Conservation (phyloP, 2,797 vertebrate genomes). For the Avahi laniger region DNA sequence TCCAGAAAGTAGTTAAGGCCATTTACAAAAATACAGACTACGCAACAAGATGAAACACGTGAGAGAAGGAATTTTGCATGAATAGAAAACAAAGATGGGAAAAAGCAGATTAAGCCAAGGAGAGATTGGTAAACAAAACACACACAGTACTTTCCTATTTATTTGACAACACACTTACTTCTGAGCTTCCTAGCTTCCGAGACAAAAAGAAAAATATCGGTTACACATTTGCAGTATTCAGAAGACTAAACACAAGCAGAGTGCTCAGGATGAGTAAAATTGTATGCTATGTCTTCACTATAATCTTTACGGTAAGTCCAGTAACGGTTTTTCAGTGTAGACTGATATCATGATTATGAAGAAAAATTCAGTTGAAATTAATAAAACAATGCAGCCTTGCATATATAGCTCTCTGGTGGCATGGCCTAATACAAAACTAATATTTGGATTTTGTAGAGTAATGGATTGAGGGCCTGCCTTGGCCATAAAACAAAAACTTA, state of each 20-base stretch:
- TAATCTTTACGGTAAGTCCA: slow-evolving; percentile 13
- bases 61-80: slow-evolving; percentile 23
- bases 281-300: not conserved
- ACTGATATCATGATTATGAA: not conserved
- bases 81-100: not conserved
- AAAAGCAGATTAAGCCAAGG: not conserved
- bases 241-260: not conserved
- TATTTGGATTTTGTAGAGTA: slow-evolving; percentile 28
- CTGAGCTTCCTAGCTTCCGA: slow-evolving; percentile 27
- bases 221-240: not conserved
- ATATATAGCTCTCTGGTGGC: not conserved
- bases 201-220: not conserved
- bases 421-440: not conserved
- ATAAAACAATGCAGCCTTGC: not conserved
- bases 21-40: not conserved
- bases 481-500: slow-evolving; percentile 26
- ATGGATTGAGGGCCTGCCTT: not conserved
- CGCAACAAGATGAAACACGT: not conserved
- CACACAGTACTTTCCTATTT: not conserved
- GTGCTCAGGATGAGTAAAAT: not conserved
- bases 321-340: not conserved
- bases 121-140: not conserved
- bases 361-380: not conserved
- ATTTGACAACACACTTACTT: not conserved
- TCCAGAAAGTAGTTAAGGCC: not conserved